A percentile compares a stretch with the other conserved stretches of the same genome.
Evolutionary conservation across 2,797 vertebrate species (phyloP).

Genomic region (Antennarius maculatus): DNA sequence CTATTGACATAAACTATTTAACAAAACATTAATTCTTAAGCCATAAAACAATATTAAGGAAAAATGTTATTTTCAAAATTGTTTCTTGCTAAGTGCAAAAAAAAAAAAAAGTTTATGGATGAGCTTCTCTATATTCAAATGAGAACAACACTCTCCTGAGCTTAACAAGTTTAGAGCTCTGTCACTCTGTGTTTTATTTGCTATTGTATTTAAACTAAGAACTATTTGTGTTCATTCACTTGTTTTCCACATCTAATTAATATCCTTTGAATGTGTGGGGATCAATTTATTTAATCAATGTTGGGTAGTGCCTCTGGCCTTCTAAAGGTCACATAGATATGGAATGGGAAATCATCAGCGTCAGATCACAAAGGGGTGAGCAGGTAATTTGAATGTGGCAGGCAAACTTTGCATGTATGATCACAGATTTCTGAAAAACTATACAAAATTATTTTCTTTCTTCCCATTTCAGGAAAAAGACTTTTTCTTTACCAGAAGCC

Average conservation of each 20-base stretch:
- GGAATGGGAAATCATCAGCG: constrained; percentile 79
- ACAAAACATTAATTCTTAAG: constrained; percentile 5
- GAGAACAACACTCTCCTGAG: constrained; percentile 21
- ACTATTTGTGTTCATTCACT: constrained; percentile 82
- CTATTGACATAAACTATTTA: constrained; percentile 19
- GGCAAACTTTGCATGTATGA: constrained; percentile 75
- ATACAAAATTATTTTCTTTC: constrained; percentile 56
- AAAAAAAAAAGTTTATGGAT: constrained; percentile 10
- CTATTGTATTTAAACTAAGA: constrained; percentile 77
- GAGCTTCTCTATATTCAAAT: constrained; percentile 11
- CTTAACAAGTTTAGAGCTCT: constrained; percentile 38
- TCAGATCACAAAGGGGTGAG: constrained; percentile 67
- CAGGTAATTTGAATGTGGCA: constrained; percentile 73
- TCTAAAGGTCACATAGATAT: constrained; percentile 84
- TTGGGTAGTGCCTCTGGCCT: constrained; percentile 78
- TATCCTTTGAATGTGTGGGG: constrained; percentile 82
- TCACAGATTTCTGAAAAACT: constrained; percentile 64
- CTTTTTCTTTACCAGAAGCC: constrained; percentile 63
- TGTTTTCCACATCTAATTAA: constrained; percentile 85
- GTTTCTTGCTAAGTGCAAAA: constrained; percentile 3
- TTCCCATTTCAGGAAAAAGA: constrained; percentile 50
- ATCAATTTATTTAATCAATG: constrained; percentile 86
- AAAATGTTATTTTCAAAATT: not conserved
- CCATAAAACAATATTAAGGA: constrained; percentile 10
- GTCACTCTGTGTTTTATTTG: constrained; percentile 66